phyloP scores from a whole-genome alignment of 1,140 invertebrate species.

The Hypothenemus hampei region DNA sequence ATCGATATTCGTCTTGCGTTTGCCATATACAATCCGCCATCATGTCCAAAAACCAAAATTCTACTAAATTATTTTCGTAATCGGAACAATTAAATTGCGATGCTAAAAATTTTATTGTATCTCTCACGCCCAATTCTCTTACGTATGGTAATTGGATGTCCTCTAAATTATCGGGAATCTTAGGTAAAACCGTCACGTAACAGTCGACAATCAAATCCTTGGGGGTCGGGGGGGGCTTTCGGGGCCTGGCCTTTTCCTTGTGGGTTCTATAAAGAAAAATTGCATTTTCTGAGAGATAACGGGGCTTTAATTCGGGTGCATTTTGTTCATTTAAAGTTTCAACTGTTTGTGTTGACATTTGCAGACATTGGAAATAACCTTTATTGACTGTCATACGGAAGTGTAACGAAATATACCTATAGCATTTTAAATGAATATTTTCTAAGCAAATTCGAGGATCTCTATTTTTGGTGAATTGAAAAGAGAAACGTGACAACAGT shows the following conservation, averaged over 20 bases:
- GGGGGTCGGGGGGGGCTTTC: constrained; percentile 16
- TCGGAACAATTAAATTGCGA: constrained; percentile 34
- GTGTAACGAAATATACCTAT: no score
- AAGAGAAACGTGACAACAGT: no score
- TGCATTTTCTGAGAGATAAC: background rate
- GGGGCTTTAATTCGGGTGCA: no score
- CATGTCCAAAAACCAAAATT: constrained; percentile 43
- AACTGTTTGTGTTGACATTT: no score
- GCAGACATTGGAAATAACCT: no score
- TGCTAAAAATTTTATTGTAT: constrained; percentile 34
- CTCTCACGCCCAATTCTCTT: constrained; percentile 36
- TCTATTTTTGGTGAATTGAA: no score
- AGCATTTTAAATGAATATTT: no score
- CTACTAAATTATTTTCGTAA: constrained; percentile 37
- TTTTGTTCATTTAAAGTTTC: no score
- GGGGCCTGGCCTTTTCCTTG: background rate
- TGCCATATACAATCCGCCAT: constrained; percentile 42
- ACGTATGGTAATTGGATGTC: constrained; percentile 34
- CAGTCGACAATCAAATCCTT: constrained; percentile 16
- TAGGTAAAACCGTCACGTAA: constrained; percentile 17
- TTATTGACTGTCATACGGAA: no score
- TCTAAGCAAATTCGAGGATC: no score
- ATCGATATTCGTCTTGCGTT: constrained; percentile 39
- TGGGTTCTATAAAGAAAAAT: background rate
- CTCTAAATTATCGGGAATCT: constrained; percentile 7